These are phyloP conservation scores for Philonicus albiceps DNA, from an alignment of 2,888 invertebrate genomes.

Conservation along the genomic window DNA sequence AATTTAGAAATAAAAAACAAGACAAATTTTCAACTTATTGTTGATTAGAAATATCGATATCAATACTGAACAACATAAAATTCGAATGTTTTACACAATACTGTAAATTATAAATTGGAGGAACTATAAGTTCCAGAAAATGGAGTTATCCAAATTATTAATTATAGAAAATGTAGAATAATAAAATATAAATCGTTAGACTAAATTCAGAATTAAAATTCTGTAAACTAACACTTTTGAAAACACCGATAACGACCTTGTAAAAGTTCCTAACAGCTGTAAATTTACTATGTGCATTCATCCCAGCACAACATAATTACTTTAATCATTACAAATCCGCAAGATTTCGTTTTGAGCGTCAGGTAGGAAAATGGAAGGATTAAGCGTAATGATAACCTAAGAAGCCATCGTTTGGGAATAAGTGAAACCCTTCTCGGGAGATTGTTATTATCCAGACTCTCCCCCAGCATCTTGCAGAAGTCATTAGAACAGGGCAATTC, in stretches of 20 bases:
- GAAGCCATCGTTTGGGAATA: background rate
- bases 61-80: too few species aligned
- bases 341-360: background rate
- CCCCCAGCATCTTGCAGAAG: background rate
- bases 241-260: background rate
- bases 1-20: too few species aligned
- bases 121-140: too few species aligned
- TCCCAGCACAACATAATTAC: background rate
- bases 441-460: background rate
- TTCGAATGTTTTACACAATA: too few species aligned
- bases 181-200: background rate
- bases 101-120: too few species aligned
- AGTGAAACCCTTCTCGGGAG: background rate
- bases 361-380: background rate
- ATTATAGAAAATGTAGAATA: too few species aligned
- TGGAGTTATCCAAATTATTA: too few species aligned
- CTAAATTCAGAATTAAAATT: background rate
- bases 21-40: too few species aligned
- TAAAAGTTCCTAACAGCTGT: background rate
- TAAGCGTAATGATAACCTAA: background rate
- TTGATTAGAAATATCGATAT: too few species aligned
- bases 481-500: conserved; percentile 11
- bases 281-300: background rate
- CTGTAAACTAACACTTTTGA: background rate
- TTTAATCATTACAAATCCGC: background rate